Conservation (phyloP, 2,888 invertebrate species). For the Macroteleia sp. region DNA sequence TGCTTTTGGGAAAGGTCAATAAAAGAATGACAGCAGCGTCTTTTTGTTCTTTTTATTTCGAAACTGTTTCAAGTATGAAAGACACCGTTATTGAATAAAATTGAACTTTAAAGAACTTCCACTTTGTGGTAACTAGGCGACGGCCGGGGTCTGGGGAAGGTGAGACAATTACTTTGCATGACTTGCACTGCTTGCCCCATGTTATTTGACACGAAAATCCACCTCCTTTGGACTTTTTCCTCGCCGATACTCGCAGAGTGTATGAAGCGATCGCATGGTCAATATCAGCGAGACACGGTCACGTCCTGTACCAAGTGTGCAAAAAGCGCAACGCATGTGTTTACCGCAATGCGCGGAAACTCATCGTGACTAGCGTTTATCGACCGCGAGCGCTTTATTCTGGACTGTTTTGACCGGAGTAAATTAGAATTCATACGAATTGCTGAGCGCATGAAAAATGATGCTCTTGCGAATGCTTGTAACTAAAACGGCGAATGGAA, state of each 20-base stretch:
- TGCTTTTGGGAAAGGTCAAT: neutral
- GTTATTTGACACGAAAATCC: slow-evolving; percentile 66
- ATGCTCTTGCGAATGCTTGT: slow-evolving; percentile 1
- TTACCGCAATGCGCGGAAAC: slow-evolving; percentile 34
- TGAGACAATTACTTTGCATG: slow-evolving; percentile 82
- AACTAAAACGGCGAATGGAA: slow-evolving; percentile 4
- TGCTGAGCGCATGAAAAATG: slow-evolving; percentile 11
- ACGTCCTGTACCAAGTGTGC: slow-evolving; percentile 30
- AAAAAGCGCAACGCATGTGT: slow-evolving; percentile 33
- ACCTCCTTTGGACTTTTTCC: slow-evolving; percentile 58
- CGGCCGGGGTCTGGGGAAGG: slow-evolving; percentile 2
- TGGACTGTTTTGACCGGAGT: slow-evolving; percentile 12
- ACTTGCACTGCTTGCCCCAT: slow-evolving; percentile 80
- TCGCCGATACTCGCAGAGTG: slow-evolving; percentile 30
- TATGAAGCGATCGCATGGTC: slow-evolving; percentile 54
- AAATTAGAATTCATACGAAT: slow-evolving; percentile 40
- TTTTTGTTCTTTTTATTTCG: neutral
- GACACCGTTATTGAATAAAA: neutral
- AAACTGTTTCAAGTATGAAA: neutral
- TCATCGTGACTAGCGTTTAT: slow-evolving; percentile 55
- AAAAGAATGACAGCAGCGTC: neutral
- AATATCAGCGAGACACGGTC: slow-evolving; percentile 53
- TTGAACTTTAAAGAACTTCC: slow-evolving; percentile 1
- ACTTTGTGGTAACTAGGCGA: neutral
- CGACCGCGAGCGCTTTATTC: slow-evolving; percentile 33